A percentile compares a stretch with the other conserved stretches of the same genome.
These are phyloP conservation scores for Cartodere bifasciata DNA, from an alignment of 2,888 invertebrate genomes.

Conservation along the genomic window DNA sequence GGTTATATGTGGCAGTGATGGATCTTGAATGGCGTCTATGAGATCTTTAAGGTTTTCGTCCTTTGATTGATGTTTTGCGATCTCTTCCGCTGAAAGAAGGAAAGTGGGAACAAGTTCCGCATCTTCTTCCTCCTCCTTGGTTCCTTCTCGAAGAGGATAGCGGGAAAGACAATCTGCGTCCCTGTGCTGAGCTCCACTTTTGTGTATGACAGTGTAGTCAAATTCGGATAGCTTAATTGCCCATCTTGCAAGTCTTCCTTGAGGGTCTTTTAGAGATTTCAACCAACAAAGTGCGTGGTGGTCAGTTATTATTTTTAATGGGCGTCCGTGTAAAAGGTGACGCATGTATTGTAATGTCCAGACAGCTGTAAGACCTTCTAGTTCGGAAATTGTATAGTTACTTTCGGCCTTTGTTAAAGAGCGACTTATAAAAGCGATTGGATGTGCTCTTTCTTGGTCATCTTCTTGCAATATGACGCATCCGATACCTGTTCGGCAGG, in stretches of 20 bases:
- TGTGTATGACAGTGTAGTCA: conserved; percentile 11
- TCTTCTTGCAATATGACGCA: conserved; percentile 20
- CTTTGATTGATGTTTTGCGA: too few species aligned
- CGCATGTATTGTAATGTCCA: conserved; percentile 16
- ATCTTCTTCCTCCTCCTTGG: conserved; percentile 1
- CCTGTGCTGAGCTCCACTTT: conserved; percentile 8
- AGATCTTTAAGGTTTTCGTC: too few species aligned
- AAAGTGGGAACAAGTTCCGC: too few species aligned
- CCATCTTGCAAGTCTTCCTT: conserved; percentile 12
- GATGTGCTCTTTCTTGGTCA: conserved; percentile 21
- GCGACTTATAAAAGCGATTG: conserved; percentile 25
- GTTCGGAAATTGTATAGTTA: conserved; percentile 28
- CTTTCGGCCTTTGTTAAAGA: conserved; percentile 17
- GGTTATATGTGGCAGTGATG: too few species aligned
- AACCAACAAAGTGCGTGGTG: conserved; percentile 11
- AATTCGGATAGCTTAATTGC: conserved; percentile 13
- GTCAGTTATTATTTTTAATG: conserved; percentile 9
- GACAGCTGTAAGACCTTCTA: conserved; percentile 25
- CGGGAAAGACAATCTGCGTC: too few species aligned
- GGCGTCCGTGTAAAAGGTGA: conserved; percentile 6
- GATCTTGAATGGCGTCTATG: too few species aligned
- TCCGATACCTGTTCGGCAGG: conserved; percentile 24
- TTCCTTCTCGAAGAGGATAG: not conserved
- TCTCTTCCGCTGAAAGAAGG: too few species aligned
- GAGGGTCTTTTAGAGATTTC: conserved; percentile 7